These are phyloP conservation scores for Corythucha ciliata DNA, from an alignment of 2,888 invertebrate genomes.

Conservation along the genomic window DNA sequence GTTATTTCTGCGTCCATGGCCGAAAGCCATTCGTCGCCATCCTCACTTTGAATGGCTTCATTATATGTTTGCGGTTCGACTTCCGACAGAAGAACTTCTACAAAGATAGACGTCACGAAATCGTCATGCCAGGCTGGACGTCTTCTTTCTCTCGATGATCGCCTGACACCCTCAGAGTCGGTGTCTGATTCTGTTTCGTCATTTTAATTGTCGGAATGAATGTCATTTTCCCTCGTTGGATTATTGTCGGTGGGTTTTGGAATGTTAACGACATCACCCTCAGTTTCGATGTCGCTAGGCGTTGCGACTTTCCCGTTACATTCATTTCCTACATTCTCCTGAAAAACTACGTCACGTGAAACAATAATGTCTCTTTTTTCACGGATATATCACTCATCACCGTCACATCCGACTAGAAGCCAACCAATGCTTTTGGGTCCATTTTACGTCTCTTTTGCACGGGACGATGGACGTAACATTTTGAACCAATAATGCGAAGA, in stretches of 20 bases:
- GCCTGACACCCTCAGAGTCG: too few relatives aligned
- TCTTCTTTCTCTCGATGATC: too few relatives aligned
- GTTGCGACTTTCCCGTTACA: too few relatives aligned
- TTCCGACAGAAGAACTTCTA: slow-evolving; percentile 7
- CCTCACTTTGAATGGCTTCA: slow-evolving; percentile 11
- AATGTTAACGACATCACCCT: too few relatives aligned
- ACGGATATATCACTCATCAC: slow-evolving; percentile 34
- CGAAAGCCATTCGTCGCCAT: slow-evolving; percentile 7
- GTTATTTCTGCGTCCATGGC: slow-evolving; percentile 13
- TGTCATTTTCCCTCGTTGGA: too few relatives aligned
- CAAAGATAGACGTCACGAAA: too few relatives aligned
- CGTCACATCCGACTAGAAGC: slow-evolving; percentile 36
- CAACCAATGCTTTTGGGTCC: slow-evolving; percentile 32
- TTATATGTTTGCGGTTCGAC: slow-evolving; percentile 2
- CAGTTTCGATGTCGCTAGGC: too few relatives aligned
- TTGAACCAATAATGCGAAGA: slow-evolving; percentile 16
- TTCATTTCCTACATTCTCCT: slow-evolving; percentile 28
- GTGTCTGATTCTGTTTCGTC: too few relatives aligned
- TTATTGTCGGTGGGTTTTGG: too few relatives aligned
- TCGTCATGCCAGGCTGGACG: too few relatives aligned
- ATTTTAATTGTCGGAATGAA: too few relatives aligned
- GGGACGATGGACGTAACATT: slow-evolving; percentile 32
- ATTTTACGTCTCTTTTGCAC: slow-evolving; percentile 35
- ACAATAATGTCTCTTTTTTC: slow-evolving; percentile 33
- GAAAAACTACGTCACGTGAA: slow-evolving; percentile 24